phyloP scores from a whole-genome alignment of 1,140 invertebrate species.

The Euura lappo region DNA sequence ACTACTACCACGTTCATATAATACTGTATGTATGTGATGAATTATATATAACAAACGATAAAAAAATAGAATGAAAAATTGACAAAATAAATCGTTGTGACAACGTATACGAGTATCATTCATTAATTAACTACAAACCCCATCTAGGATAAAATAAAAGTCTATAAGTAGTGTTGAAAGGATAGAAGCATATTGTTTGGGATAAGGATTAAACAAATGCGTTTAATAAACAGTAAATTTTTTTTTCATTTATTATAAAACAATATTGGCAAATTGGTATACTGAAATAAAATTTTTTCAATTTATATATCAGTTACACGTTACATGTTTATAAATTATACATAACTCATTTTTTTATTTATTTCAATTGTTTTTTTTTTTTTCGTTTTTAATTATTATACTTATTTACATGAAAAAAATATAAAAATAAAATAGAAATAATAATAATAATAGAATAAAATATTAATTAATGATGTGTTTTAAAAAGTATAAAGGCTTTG shows the following conservation, averaged over 20 bases:
- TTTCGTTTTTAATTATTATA: neutral
- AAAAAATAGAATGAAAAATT: neutral
- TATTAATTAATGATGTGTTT: neutral
- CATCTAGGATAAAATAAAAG: neutral
- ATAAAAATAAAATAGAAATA: neutral
- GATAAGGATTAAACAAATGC: neutral
- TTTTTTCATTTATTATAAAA: conserved; percentile 1
- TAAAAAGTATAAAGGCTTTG: too few species aligned
- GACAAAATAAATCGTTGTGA: neutral
- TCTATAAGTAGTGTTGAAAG: neutral
- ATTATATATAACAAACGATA: neutral
- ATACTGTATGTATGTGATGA: neutral
- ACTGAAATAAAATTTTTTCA: neutral
- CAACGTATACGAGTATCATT: neutral
- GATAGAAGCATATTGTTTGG: too few species aligned
- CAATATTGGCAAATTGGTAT: neutral
- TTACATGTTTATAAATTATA: neutral
- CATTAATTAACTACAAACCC: too few species aligned
- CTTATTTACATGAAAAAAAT: neutral
- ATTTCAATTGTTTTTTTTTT: too few species aligned
- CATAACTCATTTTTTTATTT: neutral
- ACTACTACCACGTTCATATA: conserved; percentile 2
- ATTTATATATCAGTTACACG: neutral
- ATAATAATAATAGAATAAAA: neutral
- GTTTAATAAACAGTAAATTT: neutral